Evolutionary conservation across 1,140 invertebrate genomes (phyloP), one percentile per base, ranked within the genome.

Genomic region (Caerostris darwini): DNA sequence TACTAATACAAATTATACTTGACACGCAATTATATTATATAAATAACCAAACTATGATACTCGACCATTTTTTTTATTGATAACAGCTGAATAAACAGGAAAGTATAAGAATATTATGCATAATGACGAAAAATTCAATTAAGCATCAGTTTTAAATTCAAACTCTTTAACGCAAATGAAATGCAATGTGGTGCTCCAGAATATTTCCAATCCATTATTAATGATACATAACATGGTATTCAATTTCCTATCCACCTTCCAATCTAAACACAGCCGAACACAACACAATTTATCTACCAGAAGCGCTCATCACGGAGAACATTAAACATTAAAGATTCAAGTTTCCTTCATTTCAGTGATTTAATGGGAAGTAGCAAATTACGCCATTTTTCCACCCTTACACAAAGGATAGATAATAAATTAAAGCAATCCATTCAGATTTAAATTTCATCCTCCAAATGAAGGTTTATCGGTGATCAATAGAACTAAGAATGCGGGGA

Each of bases 381-480:
- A 0, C 34, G 34, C 14, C 1, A 14, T n/a, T 67, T 50, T 77
- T 77, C 50, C 14, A 10, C 53, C 8, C 34, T 7, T 12, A 8
- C 3, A 7, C 71, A 53, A 77, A 77, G 4, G 71, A 50, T 5
- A 12, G 71, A 77, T 77, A 77, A 77, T 77, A 77, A 77, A 77
- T 77, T 77, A 50, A 53, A 14, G 71, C 10, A 77, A 77, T 77
- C 53, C 8, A 34, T 12, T 5, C 50, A 12, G 71, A 19, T 77
- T 77, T 77, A 50, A 77, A 77, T 77, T 77, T 50, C 71, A 77
- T 77, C 50, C 71, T 53, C 71, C 71, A 77, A 77, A 77, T 50
- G 19, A 12, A 14, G 71, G 71, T 77, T 77, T 50, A 77, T 77
- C 50, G 71, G 53, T 50, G 53, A 77, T 77, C 71, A 77, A 77